Evolutionary conservation across 2,113 vertebrate species (phyloP).

Genomic region (Natator depressus): DNA sequence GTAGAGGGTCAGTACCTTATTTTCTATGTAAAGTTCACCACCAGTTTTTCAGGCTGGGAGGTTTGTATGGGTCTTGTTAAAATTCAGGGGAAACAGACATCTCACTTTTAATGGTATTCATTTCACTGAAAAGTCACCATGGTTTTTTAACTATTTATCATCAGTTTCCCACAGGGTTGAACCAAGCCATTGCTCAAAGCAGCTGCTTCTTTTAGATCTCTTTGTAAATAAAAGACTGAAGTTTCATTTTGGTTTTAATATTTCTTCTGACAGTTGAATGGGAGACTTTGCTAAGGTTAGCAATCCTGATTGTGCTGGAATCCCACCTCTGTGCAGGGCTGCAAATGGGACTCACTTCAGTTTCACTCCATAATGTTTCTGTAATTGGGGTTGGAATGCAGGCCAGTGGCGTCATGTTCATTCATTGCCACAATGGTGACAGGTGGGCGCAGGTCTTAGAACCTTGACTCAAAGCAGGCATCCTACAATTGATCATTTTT

Average conservation of each 20-base stretch:
- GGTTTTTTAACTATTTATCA: no score
- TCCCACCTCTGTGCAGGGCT: background rate
- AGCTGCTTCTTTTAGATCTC: accelerated
- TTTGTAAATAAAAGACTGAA: accelerated
- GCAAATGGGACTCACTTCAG: background rate
- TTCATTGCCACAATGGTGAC: background rate
- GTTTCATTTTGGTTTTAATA: background rate
- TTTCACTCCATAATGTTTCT: background rate
- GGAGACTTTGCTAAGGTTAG: background rate
- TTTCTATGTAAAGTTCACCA: background rate
- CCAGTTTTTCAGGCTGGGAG: background rate
- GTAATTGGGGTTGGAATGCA: background rate
- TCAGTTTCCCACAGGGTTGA: background rate
- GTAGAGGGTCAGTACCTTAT: background rate
- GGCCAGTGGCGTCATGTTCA: background rate
- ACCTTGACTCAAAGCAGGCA: background rate
- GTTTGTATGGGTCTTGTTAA: background rate
- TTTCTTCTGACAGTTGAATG: accelerated
- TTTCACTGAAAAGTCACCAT: background rate
- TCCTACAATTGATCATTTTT: background rate
- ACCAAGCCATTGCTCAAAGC: background rate
- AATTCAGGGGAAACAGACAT: accelerated
- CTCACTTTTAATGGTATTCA: background rate
- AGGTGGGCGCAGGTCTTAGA: background rate
- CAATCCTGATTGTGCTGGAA: background rate